These are phyloP conservation scores for Chelonoidis abingdonii DNA, from an alignment of 2,113 vertebrate genomes.

Conservation along the genomic window DNA sequence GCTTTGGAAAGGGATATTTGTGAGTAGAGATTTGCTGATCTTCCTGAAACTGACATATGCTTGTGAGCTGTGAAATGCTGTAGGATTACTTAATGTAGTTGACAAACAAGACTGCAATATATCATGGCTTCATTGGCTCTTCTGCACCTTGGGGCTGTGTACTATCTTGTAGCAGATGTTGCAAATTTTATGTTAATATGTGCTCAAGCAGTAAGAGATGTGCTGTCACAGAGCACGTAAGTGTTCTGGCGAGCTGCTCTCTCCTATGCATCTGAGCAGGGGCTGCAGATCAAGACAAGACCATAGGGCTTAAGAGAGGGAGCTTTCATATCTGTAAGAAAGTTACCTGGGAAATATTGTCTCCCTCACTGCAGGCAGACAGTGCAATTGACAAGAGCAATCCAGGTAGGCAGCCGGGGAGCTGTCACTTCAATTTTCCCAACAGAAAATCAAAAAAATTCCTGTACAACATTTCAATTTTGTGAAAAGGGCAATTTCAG, in stretches of 20 bases:
- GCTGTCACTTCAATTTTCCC: neutral
- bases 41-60: neutral
- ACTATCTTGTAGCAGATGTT: neutral
- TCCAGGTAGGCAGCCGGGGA: neutral
- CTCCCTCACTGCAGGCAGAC: neutral
- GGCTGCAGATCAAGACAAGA: neutral
- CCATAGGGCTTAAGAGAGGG: neutral
- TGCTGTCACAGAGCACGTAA: neutral
- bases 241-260: rapidly evolving
- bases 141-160: neutral
- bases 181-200: neutral
- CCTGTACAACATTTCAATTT: neutral
- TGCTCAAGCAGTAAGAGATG: neutral
- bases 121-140: rapidly evolving
- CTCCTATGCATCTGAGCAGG: neutral
- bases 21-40: neutral
- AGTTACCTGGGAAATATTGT: rapidly evolving
- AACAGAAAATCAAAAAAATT: neutral
- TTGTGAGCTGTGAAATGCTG: rapidly evolving
- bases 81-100: neutral
- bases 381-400: neutral
- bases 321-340: neutral
- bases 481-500: neutral
- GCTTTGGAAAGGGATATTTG: neutral
- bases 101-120: rapidly evolving